A percentile compares a stretch with the other conserved stretches of the same genome.
These are phyloP conservation scores for Orchestia grillus DNA, from an alignment of 1,140 invertebrate genomes.

Conservation along the genomic window DNA sequence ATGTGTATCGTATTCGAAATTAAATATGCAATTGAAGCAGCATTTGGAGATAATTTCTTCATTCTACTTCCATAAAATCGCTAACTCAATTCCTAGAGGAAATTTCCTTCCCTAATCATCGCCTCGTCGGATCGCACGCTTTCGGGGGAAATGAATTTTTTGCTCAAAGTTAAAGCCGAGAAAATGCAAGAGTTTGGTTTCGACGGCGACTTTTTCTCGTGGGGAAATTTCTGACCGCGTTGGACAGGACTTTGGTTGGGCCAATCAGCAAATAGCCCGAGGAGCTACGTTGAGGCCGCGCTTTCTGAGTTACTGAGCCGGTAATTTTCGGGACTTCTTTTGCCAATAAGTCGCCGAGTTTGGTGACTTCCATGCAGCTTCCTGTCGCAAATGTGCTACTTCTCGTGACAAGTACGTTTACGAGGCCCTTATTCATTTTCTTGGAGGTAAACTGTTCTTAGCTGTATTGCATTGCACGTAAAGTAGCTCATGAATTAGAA, in stretches of 20 bases:
- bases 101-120: background rate
- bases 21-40: too few relatives aligned
- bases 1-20: too few relatives aligned
- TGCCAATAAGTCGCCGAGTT: background rate
- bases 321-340: conserved; percentile 3
- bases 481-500: background rate
- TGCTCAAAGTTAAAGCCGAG: background rate
- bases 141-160: background rate
- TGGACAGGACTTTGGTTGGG: conserved; percentile 40
- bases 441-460: background rate
- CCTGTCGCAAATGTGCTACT: background rate
- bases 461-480: background rate
- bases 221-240: conserved; percentile 32
- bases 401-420: background rate
- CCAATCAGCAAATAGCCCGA: conserved; percentile 32
- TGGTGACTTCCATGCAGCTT: background rate
- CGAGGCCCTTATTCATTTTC: background rate
- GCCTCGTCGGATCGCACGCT: background rate
- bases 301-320: conserved; percentile 39
- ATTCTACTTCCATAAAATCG: background rate
- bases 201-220: background rate
- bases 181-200: background rate
- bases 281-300: background rate
- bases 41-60: background rate
- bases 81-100: background rate